Evolutionary conservation across 2,113 vertebrate genomes (phyloP).

Genomic region (Malurus melanocephalus): DNA sequence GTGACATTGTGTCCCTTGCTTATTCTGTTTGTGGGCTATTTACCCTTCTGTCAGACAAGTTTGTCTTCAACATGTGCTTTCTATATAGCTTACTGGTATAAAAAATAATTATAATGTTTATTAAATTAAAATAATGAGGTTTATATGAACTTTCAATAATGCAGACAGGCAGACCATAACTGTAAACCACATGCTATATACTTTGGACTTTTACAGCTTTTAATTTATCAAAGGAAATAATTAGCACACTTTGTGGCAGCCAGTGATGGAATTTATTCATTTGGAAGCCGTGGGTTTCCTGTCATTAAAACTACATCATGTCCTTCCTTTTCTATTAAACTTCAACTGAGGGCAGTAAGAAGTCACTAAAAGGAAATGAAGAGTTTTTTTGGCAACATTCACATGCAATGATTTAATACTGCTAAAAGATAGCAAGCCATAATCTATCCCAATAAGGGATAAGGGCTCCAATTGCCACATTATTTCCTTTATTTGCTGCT

Average conservation of each 20-base stretch:
- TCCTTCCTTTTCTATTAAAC: constrained; percentile 89
- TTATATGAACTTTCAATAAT: constrained; percentile 71
- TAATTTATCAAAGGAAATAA: constrained; percentile 89
- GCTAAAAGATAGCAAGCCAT: constrained; percentile 75
- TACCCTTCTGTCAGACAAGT: constrained; percentile 35
- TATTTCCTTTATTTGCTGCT: constrained; percentile 72
- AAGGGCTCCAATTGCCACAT: constrained; percentile 65
- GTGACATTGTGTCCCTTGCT: neutral
- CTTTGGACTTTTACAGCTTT: constrained; percentile 78
- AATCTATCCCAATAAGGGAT: constrained; percentile 73
- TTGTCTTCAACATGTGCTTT: constrained; percentile 55
- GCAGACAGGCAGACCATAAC: constrained; percentile 75
- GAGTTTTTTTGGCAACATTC: constrained; percentile 78
- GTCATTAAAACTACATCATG: constrained; percentile 88
- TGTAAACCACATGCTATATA: constrained; percentile 75
- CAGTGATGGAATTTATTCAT: constrained; percentile 87
- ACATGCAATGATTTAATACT: constrained; percentile 80
- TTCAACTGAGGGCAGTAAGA: constrained; percentile 81
- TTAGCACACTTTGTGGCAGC: constrained; percentile 84
- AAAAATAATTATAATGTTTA: constrained; percentile 65
- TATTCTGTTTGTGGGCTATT: neutral
- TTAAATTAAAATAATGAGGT: constrained; percentile 71
- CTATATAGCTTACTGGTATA: constrained; percentile 43
- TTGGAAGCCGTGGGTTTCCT: constrained; percentile 84
- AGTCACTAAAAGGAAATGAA: constrained; percentile 88